These are phyloP conservation scores for Dastarcus helophoroides DNA, from an alignment of 2,888 invertebrate species.

Conservation along the genomic window DNA sequence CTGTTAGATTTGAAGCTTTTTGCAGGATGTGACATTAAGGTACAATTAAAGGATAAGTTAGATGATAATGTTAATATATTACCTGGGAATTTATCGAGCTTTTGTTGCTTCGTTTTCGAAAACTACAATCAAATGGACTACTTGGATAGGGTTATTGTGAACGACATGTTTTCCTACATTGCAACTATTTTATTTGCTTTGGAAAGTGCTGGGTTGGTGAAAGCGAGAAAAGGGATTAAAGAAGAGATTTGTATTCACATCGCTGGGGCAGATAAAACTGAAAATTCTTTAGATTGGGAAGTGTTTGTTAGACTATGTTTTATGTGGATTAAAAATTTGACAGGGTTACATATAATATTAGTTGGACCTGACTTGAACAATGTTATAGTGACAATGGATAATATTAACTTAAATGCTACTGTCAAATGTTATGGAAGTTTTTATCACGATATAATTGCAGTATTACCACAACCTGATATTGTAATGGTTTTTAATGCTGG, in stretches of 20 bases:
- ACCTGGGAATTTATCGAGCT: too few species aligned
- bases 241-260: slow-evolving; percentile 8
- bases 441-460: slow-evolving; percentile 6
- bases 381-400: too few species aligned
- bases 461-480: slow-evolving; percentile 5
- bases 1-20: slow-evolving; percentile 5
- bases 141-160: neutral
- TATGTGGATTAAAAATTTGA: slow-evolving; percentile 9
- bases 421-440: slow-evolving; percentile 7
- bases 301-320: slow-evolving; percentile 3
- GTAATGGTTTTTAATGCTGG: slow-evolving; percentile 9
- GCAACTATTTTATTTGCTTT: slow-evolving; percentile 7
- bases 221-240: too few species aligned
- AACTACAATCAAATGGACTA: too few species aligned
- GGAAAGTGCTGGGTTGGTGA: slow-evolving; percentile 7
- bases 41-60: slow-evolving; percentile 5
- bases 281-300: too few species aligned
- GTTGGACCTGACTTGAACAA: slow-evolving; percentile 7
- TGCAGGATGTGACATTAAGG: too few species aligned
- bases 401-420: neutral
- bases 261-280: slow-evolving; percentile 9
- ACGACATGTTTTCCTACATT: slow-evolving; percentile 7
- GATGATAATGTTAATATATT: slow-evolving; percentile 1
- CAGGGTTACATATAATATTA: slow-evolving; percentile 5
- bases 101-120: too few species aligned